Conservation (phyloP, 2,888 invertebrate genomes). For the Dusona sp. region DNA sequence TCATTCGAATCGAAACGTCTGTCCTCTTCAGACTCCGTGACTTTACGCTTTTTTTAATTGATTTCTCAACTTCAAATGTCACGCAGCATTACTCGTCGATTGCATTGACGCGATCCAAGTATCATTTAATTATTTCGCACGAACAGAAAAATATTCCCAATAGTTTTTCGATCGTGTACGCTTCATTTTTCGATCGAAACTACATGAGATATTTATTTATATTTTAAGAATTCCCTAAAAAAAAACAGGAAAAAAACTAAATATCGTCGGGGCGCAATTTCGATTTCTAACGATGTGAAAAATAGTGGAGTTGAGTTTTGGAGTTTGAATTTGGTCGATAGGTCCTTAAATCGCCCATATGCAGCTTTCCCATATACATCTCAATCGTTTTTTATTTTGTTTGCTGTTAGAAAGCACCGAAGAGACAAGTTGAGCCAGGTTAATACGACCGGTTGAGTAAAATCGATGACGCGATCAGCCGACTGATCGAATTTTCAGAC, state of each 20-base stretch:
- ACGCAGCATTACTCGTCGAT: neutral
- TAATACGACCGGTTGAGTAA: slow-evolving; percentile 67
- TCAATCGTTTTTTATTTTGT: slow-evolving; percentile 19
- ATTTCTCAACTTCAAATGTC: neutral
- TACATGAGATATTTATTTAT: too few relatives aligned
- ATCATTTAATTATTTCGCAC: neutral
- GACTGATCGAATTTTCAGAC: slow-evolving; percentile 49
- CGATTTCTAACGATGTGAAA: neutral
- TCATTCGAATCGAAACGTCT: neutral
- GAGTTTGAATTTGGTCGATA: neutral
- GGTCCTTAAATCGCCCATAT: neutral
- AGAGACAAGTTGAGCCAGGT: slow-evolving; percentile 69
- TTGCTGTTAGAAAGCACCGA: slow-evolving; percentile 2
- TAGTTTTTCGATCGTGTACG: neutral
- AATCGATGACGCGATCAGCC: slow-evolving; percentile 68
- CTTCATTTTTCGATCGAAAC: neutral
- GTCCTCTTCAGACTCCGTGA: neutral
- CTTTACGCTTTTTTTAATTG: neutral
- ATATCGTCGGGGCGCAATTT: neutral
- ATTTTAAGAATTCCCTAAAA: too few relatives aligned
- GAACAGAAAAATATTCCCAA: neutral
- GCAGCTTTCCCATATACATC: neutral
- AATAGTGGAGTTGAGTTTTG: neutral
- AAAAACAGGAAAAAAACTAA: neutral
- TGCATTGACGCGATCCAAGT: neutral